Base-by-base conservation (phyloP, 2,888 invertebrate species). In the Cephalotes varians region DNA sequence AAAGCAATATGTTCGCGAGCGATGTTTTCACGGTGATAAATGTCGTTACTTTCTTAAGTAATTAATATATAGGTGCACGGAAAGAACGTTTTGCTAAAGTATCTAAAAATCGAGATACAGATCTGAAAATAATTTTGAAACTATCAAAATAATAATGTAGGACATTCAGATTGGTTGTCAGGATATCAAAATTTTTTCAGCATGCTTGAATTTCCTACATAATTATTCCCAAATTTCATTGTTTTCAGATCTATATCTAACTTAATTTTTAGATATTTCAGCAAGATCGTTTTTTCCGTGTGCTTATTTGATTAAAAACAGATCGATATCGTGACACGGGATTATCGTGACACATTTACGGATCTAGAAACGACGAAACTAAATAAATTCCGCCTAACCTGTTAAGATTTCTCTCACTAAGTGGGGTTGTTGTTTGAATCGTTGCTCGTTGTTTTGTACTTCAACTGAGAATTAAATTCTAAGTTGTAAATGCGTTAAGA, bases 401-500 rank as follows among this genome's bases (percentile, higher is more conserved):
- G 10, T 51, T 67, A 40, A 69, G 21, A 54, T 67, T 54, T 54
- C 31, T 34, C 40, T 79, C 71, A 34, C 51, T 83, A 40, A 69
- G 37, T 31, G n/a, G 28, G 49, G 49, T 76, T 69, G 40, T 51
- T 56, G n/a, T 49, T 77, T 31, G 31, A 40, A 67, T 34, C n/a
- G 49, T 77, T 49, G 51, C 18, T 56, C 62, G 40, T 69, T 51
- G 72, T 79, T 79, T 56, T 49, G 47, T 51, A 56, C 47, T 21
- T 65, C 72, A 76, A 72, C 54, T 77, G 58, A 49, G 44, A 72
- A 77, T 72, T 44, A 54, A 65, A 64, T 64, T 62, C n/a, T 31
- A 64, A 79, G 54, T 80, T 82, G 79, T 82, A 82, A 82, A 67
- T 54, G 64, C 49, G 74, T 65, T 65, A 65, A 71, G 49, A 62